Percentiles rank a stretch among this genome's conserved stretches.
phyloP scores from a whole-genome alignment of 2,888 invertebrate species.

The Lottia scabra region DNA sequence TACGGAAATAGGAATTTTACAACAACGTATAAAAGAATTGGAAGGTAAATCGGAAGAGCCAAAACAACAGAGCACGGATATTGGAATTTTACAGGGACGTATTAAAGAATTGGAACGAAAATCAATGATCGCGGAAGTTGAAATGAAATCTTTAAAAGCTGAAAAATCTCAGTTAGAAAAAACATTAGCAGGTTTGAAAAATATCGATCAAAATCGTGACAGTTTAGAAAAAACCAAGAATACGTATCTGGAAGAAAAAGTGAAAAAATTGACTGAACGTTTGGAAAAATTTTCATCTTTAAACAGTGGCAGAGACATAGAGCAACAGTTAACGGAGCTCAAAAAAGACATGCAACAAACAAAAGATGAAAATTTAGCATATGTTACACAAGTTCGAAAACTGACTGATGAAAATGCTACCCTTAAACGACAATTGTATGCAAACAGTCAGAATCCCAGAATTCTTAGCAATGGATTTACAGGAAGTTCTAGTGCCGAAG shows the following conservation, averaged over 20 bases:
- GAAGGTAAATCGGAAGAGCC: not conserved
- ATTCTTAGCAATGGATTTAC: not conserved
- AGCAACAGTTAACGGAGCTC: not conserved
- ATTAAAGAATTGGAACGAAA: not conserved
- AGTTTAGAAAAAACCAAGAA: not conserved
- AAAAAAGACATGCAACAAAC: not conserved
- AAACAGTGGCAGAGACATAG: not conserved
- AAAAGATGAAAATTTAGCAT: not conserved
- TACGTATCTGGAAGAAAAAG: not conserved
- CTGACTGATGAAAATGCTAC: not conserved
- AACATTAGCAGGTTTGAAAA: not conserved
- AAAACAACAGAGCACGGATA: not conserved
- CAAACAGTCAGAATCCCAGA: too few species aligned
- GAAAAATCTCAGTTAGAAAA: not conserved
- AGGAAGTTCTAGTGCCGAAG: not conserved
- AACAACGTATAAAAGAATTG: not conserved
- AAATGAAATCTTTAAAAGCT: not conserved
- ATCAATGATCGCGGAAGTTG: not conserved
- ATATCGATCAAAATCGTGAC: not conserved
- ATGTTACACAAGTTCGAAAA: not conserved
- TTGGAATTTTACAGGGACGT: not conserved
- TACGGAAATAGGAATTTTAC: not conserved
- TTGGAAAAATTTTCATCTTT: not conserved
- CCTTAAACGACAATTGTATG: not conserved
- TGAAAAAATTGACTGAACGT: not conserved